Evolutionary conservation across 2,113 vertebrate species (phyloP), one percentile per base, ranked within the genome.

Genomic region (Fregata magnificens): DNA sequence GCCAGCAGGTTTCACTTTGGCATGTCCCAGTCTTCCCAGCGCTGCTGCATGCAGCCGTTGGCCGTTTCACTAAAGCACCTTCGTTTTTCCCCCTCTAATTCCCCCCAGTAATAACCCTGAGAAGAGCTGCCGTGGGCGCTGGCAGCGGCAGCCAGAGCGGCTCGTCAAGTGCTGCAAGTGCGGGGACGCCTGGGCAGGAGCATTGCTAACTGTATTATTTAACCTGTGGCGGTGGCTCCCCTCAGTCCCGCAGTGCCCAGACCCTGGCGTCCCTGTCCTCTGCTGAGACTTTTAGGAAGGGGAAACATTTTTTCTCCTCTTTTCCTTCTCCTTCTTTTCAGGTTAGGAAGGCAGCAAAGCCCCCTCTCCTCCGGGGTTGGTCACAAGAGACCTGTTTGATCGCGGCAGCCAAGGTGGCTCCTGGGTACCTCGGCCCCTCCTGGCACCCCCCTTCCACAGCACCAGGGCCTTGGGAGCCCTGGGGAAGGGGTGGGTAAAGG

Each of bases 241-340:
- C 31, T n/a, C 0, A 0, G 10, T 58, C n/a, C 42, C 1, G 1
- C 17, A 55, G 62, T 4, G 1, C 73, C 18, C 4, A 4, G 11
- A 21, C 24, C 34, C 71, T 8, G 0, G 3, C 0, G 3, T 16
- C 14, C 45, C 42, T 25, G 16, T 3, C 9, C 44, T 52, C 55
- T 70, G 17, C 66, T 15, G 44, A 77, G n/a, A 19, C 55, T 80
- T 63, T 36, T 9, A 21, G 29, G 11, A 50, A 44, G 8, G 21
- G 4, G 1, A 53, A 76, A 31, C 2, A 4, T 6, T 29, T 5
- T 67, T 56, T 80, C 62, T 47, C 44, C 42, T 62, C 28, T 73
- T 50, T 50, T 34, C 14, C 31, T 69, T 16, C n/a, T 53, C 14
- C 1, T 0, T 29, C 14, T 65, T 79, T 73, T 40, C 44, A 38